phyloP scores from a whole-genome alignment of 2,113 vertebrate species.

The Tragelaphus strepsiceros region DNA sequence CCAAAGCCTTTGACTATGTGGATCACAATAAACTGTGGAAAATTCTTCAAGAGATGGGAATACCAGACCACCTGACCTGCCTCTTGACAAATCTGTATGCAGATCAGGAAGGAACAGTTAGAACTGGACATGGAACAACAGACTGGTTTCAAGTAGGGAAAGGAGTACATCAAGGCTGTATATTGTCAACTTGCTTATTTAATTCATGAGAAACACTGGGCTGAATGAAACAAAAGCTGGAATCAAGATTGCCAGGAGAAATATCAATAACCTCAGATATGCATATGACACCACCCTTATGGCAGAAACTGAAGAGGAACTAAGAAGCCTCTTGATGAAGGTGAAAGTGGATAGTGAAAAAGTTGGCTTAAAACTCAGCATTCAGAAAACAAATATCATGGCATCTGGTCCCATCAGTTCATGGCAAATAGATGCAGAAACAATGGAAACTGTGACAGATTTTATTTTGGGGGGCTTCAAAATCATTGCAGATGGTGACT shows the following conservation, averaged over 20 bases:
- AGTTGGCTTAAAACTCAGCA: neutral
- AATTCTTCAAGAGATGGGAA: neutral
- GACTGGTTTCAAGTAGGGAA: neutral
- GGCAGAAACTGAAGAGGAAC: neutral
- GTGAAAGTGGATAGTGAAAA: neutral
- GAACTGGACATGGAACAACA: neutral
- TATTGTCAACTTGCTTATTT: neutral
- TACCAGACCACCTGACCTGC: neutral
- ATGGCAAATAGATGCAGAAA: neutral
- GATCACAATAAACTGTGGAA: neutral
- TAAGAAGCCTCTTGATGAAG: neutral
- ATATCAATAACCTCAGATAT: neutral
- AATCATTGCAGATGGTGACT: neutral
- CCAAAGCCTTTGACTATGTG: neutral
- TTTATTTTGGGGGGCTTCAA: neutral
- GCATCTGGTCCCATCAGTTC: neutral
- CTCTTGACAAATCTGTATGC: neutral
- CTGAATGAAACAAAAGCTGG: neutral
- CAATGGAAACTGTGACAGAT: neutral
- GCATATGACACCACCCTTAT: neutral
- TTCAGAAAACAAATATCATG: neutral
- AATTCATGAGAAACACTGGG: rapidly evolving
- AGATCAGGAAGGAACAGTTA: neutral
- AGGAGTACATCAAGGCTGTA: neutral
- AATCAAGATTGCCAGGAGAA: neutral